Conservation (phyloP, 2,888 invertebrate species). For the Scelioninae gen. 2 region DNA sequence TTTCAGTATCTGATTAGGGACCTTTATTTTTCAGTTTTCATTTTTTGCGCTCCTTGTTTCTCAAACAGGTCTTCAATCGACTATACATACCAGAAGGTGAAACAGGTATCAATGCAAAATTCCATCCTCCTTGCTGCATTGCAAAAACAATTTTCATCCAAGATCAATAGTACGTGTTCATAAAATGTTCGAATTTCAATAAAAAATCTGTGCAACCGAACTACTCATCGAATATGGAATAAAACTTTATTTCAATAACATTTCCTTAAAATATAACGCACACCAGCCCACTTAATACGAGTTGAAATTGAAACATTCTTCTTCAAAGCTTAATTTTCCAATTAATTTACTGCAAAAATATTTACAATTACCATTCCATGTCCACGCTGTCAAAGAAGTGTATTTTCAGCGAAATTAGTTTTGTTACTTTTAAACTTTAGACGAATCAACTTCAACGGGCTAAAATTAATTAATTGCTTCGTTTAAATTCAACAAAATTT, state of each 20-base stretch:
- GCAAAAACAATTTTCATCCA: constrained; percentile 8
- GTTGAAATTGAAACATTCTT: no score
- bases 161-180: constrained; percentile 3
- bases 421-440: no score
- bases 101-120: constrained; percentile 24
- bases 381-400: no score
- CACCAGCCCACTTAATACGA: no score
- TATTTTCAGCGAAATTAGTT: no score
- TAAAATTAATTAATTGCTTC: no score
- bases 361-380: no score
- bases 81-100: constrained; percentile 11
- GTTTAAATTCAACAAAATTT: no score
- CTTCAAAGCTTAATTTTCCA: no score
- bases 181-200: not conserved
- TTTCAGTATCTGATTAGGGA: constrained; percentile 23
- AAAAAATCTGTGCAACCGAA: not conserved
- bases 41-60: constrained; percentile 2
- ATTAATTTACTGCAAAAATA: no score
- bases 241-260: not conserved
- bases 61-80: constrained; percentile 32
- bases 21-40: constrained; percentile 31
- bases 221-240: not conserved
- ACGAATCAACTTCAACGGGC: no score
- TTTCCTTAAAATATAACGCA: not conserved
- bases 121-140: constrained; percentile 12